A percentile compares a stretch with the other conserved stretches of the same genome.
These are phyloP conservation scores for Temnothorax rugatulus DNA, from an alignment of 2,888 invertebrate genomes.

Conservation along the genomic window DNA sequence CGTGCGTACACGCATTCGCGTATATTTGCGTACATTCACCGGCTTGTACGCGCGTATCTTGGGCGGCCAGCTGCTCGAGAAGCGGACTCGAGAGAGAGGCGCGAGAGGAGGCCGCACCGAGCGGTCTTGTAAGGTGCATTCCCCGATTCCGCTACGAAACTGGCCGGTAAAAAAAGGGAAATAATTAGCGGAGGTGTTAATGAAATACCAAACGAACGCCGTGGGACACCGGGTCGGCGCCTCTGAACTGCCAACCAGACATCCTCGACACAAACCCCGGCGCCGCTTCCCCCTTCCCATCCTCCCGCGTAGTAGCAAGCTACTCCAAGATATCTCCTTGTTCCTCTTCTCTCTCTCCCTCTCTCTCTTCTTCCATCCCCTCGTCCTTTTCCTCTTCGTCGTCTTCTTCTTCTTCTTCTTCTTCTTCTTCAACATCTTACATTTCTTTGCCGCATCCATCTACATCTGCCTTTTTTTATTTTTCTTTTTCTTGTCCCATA, in stretches of 20 bases:
- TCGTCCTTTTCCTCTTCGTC: not conserved
- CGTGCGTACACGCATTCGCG: constrained; percentile 30
- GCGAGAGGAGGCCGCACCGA: constrained; percentile 30
- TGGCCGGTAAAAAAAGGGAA: constrained; percentile 81
- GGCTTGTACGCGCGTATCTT: constrained; percentile 38
- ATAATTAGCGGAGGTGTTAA: constrained; percentile 86
- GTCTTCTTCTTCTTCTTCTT: constrained; percentile 50
- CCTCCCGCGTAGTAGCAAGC: constrained; percentile 61
- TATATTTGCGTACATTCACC: not conserved
- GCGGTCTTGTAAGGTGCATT: constrained; percentile 74
- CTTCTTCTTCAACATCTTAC: constrained; percentile 57
- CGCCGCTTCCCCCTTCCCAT: constrained; percentile 80
- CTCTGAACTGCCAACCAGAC: constrained; percentile 85
- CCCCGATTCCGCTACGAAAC: constrained; percentile 74
- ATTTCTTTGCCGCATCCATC: constrained; percentile 40
- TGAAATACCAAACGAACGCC: constrained; percentile 86
- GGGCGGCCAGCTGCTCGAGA: constrained; percentile 36
- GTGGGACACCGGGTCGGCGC: constrained; percentile 85
- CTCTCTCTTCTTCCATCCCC: constrained; percentile 37
- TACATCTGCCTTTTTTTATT: constrained; percentile 59
- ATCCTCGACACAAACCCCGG: constrained; percentile 85
- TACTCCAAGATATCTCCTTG: constrained; percentile 67
- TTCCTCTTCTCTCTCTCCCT: constrained; percentile 50
- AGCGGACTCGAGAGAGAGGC: not conserved
- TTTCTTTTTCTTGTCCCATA: constrained; percentile 35